Evolutionary conservation across 2,888 invertebrate species (phyloP).

Genomic region (Monochamus alternatus): DNA sequence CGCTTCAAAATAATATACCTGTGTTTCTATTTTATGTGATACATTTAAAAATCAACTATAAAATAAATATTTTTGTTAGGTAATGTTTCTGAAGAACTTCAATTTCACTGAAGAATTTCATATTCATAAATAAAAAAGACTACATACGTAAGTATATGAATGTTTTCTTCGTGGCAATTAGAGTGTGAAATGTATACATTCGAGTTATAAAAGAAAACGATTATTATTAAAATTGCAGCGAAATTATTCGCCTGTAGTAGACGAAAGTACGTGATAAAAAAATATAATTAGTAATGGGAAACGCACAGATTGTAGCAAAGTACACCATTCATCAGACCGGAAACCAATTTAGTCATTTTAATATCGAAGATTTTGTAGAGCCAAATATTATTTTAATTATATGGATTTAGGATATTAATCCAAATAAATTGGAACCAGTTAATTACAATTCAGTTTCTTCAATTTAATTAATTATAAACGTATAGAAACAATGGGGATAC

Average conservation of each 20-base stretch:
- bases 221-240: slow-evolving; percentile 17
- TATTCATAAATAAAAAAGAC: too few species aligned
- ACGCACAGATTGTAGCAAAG: slow-evolving; percentile 4
- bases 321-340: slow-evolving; percentile 13
- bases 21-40: too few species aligned
- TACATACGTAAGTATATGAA: too few species aligned
- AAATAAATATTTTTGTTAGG: too few species aligned
- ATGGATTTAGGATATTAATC: too few species aligned
- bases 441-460: too few species aligned
- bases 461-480: too few species aligned
- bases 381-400: background rate
- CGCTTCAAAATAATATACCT: too few species aligned
- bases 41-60: too few species aligned
- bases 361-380: background rate
- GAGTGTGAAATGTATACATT: slow-evolving; percentile 13
- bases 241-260: background rate
- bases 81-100: too few species aligned
- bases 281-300: slow-evolving; percentile 18
- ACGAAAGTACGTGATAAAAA: slow-evolving; percentile 2
- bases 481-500: background rate
- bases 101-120: too few species aligned
- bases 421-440: too few species aligned
- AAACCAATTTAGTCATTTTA: slow-evolving; percentile 22
- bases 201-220: slow-evolving; percentile 3
- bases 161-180: background rate